Evolutionary conservation across 2,888 invertebrate genomes (phyloP).

Genomic region (Seira ritae): DNA sequence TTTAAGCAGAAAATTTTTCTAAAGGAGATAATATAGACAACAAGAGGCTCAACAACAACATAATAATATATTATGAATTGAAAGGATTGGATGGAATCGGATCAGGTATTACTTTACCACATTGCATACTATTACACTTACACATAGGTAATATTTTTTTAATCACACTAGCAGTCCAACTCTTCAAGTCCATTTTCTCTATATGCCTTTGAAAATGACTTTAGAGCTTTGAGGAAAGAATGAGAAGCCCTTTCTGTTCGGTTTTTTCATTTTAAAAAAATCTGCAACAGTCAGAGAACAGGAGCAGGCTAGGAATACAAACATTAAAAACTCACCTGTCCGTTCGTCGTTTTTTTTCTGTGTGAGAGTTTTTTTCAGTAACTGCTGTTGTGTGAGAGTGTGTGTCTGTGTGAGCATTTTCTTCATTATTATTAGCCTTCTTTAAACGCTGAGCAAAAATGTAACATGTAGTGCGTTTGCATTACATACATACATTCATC

Average conservation of each 20-base stretch:
- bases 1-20: not conserved
- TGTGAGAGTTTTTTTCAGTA: conserved; percentile 3
- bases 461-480: not conserved
- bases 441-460: conserved; percentile 12
- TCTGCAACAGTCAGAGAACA: conserved; percentile 1
- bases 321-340: conserved; percentile 21
- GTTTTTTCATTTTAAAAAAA: conserved; percentile 10
- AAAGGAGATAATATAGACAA: conserved; percentile 10
- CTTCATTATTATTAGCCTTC: conserved; percentile 21
- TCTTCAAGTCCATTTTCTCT: not conserved
- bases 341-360: conserved; percentile 15
- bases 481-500: conserved; percentile 23
- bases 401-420: not conserved
- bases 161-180: too few relatives aligned
- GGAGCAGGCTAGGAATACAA: conserved; percentile 11
- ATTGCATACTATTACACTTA: too few relatives aligned
- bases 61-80: conserved; percentile 31
- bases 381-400: not conserved
- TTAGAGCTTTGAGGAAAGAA: conserved; percentile 4
- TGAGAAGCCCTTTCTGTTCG: not conserved
- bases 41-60: conserved; percentile 19
- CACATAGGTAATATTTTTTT: too few relatives aligned
- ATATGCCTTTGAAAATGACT: not conserved
- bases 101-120: conserved; percentile 14
- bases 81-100: conserved; percentile 61